Evolutionary conservation across 2,888 invertebrate genomes (phyloP).

Genomic region (Hirtodrosophila trivittata): DNA sequence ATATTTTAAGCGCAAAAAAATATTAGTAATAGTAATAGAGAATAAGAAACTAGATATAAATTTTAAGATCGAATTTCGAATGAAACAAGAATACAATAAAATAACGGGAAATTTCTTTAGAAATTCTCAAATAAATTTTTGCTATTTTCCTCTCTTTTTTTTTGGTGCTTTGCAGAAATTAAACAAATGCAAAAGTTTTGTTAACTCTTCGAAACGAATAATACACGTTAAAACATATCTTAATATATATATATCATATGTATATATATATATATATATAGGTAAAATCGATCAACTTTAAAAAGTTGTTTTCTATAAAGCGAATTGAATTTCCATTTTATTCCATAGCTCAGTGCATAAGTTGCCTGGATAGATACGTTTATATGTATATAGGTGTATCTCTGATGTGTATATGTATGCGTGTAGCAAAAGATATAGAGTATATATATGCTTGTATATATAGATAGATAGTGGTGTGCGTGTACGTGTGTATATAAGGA

Average conservation of each 20-base stretch:
- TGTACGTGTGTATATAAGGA: slow-evolving; percentile 35
- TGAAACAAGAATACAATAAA: slow-evolving; percentile 42
- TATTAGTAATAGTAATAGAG: slow-evolving; percentile 2
- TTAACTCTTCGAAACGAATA: slow-evolving; percentile 29
- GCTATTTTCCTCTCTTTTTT: slow-evolving; percentile 30
- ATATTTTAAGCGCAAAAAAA: slow-evolving; percentile 37
- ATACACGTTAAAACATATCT: slow-evolving; percentile 36
- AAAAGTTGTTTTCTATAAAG: slow-evolving; percentile 41
- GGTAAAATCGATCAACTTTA: slow-evolving; percentile 43
- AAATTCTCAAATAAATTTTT: slow-evolving; percentile 14
- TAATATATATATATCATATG: slow-evolving; percentile 6
- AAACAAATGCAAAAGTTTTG: slow-evolving; percentile 60
- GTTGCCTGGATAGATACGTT: slow-evolving; percentile 26
- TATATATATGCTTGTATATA: slow-evolving; percentile 25
- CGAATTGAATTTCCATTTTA: slow-evolving; percentile 52
- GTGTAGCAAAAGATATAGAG: neutral
- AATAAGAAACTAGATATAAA: slow-evolving; percentile 47
- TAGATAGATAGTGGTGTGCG: slow-evolving; percentile 18
- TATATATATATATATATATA: slow-evolving; percentile 44
- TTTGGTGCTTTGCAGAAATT: slow-evolving; percentile 53
- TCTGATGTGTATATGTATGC: slow-evolving; percentile 14
- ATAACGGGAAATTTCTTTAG: slow-evolving; percentile 27
- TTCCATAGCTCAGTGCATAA: slow-evolving; percentile 49
- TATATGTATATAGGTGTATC: slow-evolving; percentile 16
- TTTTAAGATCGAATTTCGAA: slow-evolving; percentile 32